Evolutionary conservation across 2,113 vertebrate genomes (phyloP).

Genomic region (Engystomops pustulosus): DNA sequence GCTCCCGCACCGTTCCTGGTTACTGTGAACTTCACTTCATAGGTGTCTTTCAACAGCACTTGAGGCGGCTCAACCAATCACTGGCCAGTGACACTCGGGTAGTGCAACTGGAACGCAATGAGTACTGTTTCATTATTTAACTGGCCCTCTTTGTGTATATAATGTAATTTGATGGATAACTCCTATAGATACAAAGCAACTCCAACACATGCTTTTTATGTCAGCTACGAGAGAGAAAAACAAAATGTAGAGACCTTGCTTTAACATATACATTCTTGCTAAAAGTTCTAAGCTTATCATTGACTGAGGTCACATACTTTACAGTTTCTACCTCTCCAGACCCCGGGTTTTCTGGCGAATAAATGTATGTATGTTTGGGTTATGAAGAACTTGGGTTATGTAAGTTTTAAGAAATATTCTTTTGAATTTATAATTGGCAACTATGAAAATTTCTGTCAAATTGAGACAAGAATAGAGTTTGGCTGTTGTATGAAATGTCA

Average conservation of each 20-base stretch:
- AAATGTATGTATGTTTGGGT: not conserved
- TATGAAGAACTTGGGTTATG: not conserved
- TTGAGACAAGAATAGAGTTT: not conserved
- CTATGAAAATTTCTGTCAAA: not conserved
- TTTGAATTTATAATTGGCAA: not conserved
- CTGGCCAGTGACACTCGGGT: too few relatives aligned
- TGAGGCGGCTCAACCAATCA: too few relatives aligned
- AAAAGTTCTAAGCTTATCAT: not conserved
- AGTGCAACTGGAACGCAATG: too few relatives aligned
- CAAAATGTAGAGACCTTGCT: not conserved
- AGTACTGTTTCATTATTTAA: too few relatives aligned
- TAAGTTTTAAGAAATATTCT: not conserved
- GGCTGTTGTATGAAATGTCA: not conserved
- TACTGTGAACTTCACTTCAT: too few relatives aligned
- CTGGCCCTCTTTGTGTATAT: too few relatives aligned
- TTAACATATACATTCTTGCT: not conserved
- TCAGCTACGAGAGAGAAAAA: too few relatives aligned
- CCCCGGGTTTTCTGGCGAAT: not conserved
- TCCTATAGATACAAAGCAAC: too few relatives aligned
- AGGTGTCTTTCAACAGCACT: too few relatives aligned
- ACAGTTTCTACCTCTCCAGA: constrained; percentile 68
- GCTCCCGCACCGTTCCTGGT: too few relatives aligned
- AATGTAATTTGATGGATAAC: too few relatives aligned
- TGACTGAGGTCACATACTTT: not conserved
- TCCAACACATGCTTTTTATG: too few relatives aligned